These are phyloP conservation scores for Theonella swinhoei DNA, from an alignment of 37 sponge, comb jelly and placozoan genomes.

Conservation along the genomic window DNA sequence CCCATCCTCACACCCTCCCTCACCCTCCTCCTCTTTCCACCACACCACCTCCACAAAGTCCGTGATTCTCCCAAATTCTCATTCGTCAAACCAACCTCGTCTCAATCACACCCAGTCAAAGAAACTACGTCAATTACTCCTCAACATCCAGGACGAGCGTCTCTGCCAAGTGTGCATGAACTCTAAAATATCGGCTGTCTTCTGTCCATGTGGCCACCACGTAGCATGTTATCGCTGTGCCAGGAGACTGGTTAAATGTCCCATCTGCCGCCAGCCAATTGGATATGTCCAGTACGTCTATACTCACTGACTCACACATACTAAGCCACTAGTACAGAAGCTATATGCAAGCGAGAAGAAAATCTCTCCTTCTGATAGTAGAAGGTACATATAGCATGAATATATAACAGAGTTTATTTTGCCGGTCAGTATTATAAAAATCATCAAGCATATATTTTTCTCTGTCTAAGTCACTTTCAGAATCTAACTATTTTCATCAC, in stretches of 20 bases:
- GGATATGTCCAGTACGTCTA: constrained; percentile 76
- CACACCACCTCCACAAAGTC: background rate
- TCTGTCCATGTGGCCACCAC: constrained; percentile 91
- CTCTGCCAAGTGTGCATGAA: constrained; percentile 87
- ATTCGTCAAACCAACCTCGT: background rate
- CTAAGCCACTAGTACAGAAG: too few relatives aligned
- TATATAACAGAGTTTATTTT: too few relatives aligned
- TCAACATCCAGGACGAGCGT: constrained; percentile 73
- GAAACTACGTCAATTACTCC: constrained; percentile 60
- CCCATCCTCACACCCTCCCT: background rate
- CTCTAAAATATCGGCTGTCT: constrained; percentile 66
- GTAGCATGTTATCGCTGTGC: constrained; percentile 80
- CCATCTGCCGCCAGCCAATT: constrained; percentile 74
- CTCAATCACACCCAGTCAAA: constrained; percentile 26
- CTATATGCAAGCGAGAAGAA: too few relatives aligned
- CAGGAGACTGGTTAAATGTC: constrained; percentile 54
- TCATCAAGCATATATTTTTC: too few relatives aligned
- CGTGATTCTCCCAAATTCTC: background rate
- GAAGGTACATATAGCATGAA: too few relatives aligned
- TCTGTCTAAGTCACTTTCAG: too few relatives aligned
- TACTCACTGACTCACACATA: constrained; percentile 30
- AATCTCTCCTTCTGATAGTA: too few relatives aligned
- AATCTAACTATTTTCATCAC: too few relatives aligned
- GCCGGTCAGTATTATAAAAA: too few relatives aligned
- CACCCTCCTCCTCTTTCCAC: background rate